Evolutionary conservation across 1,140 invertebrate genomes (phyloP).

Genomic region (Drosophila jambulina): DNA sequence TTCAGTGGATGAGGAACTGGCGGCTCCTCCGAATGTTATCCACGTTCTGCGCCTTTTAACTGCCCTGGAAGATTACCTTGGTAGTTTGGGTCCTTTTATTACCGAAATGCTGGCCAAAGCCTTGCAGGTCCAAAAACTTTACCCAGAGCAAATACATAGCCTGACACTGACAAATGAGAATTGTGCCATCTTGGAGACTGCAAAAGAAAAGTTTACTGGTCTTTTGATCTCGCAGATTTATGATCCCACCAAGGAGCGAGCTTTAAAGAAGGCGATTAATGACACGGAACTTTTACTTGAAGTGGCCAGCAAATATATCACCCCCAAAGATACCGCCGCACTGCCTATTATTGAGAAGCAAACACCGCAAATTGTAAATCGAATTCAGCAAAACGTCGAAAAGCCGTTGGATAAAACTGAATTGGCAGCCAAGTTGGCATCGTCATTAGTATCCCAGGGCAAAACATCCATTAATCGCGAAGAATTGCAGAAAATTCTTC

Average conservation of each 20-base stretch:
- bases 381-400: conserved; percentile 3
- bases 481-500: conserved; percentile 72
- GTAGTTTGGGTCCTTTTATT: conserved; percentile 91
- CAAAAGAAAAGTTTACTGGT: conserved; percentile 76
- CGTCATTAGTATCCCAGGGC: conserved; percentile 69
- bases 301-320: conserved; percentile 12
- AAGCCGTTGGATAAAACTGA: conserved; percentile 59
- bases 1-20: neutral
- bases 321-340: neutral
- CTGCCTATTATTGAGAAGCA: conserved; percentile 3
- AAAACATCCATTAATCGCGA: conserved; percentile 71
- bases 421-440: conserved; percentile 68
- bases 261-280: conserved; percentile 63
- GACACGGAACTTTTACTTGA: conserved; percentile 59
- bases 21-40: conserved; percentile 82
- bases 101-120: conserved; percentile 90
- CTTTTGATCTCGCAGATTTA: conserved; percentile 69
- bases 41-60: conserved; percentile 90
- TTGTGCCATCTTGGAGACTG: conserved; percentile 68
- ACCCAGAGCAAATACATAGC: conserved; percentile 43
- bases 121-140: conserved; percentile 88
- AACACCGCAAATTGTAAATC: neutral
- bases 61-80: conserved; percentile 91
- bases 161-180: conserved; percentile 61
- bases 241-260: conserved; percentile 59